Evolutionary conservation across 2,113 vertebrate genomes (phyloP).

Genomic region (Perca fluviatilis): DNA sequence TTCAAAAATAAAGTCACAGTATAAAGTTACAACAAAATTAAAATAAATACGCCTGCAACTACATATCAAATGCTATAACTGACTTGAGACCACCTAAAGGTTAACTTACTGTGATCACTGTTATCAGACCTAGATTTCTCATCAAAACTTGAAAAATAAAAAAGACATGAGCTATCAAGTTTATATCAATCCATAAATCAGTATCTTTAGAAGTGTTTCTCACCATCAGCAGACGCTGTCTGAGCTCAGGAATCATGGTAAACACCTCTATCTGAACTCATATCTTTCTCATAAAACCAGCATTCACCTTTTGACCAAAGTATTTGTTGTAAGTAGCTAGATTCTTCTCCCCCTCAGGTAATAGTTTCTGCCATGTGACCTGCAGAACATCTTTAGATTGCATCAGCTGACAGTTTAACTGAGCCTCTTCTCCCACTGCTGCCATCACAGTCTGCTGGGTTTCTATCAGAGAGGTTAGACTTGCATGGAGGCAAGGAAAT

Average conservation of each 20-base stretch:
- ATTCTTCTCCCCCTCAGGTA: rapidly evolving
- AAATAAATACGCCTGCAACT: not conserved
- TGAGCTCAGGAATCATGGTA: not conserved
- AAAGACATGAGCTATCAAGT: too few relatives aligned
- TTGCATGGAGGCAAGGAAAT: too few relatives aligned
- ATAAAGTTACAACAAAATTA: too few relatives aligned
- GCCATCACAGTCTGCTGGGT: conserved; percentile 26
- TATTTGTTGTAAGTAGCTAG: conserved; percentile 15
- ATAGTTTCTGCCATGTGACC: conserved; percentile 59
- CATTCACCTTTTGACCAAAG: not conserved
- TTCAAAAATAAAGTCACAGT: too few relatives aligned
- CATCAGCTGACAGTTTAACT: conserved; percentile 47
- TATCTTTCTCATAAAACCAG: not conserved
- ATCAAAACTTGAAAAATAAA: too few relatives aligned
- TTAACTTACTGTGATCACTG: not conserved
- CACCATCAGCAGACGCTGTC: not conserved
- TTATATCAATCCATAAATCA: too few relatives aligned
- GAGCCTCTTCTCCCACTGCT: conserved; percentile 35
- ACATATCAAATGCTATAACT: not conserved
- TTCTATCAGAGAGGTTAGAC: not conserved
- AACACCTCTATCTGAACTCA: conserved; percentile 1
- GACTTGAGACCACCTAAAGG: not conserved
- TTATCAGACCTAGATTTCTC: not conserved
- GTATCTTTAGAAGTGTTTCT: too few relatives aligned
- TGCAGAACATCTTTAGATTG: conserved; percentile 21